Evolutionary conservation across 2,888 invertebrate species (phyloP).

Genomic region (Thymelicus acteon): DNA sequence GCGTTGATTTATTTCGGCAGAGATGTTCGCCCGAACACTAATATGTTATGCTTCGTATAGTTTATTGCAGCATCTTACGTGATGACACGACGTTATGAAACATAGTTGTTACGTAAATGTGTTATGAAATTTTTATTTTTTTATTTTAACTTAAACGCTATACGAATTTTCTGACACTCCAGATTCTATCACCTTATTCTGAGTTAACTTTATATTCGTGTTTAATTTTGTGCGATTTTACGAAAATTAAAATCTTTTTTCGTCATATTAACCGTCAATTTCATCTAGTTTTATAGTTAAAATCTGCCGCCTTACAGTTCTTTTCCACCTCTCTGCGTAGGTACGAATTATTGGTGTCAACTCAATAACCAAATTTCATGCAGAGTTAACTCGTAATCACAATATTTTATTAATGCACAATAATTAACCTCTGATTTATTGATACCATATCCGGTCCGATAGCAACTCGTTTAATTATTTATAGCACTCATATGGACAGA

Average conservation of each 20-base stretch:
- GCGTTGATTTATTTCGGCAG: conserved; percentile 2
- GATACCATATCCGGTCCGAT: background rate
- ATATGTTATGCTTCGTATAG: conserved; percentile 11
- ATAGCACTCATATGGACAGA: conserved; percentile 2
- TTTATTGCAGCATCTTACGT: conserved; percentile 8
- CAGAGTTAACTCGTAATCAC: background rate
- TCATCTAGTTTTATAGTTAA: too few relatives aligned
- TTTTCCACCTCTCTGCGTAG: too few relatives aligned
- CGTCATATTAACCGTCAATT: too few relatives aligned
- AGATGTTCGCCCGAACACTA: conserved; percentile 5
- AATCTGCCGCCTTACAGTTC: too few relatives aligned
- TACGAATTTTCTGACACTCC: too few relatives aligned
- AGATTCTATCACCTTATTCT: too few relatives aligned
- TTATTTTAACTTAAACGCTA: too few relatives aligned
- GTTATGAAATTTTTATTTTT: background rate
- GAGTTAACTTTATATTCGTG: too few relatives aligned
- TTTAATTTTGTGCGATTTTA: too few relatives aligned
- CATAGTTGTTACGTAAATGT: background rate
- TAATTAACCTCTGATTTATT: conserved; percentile 1
- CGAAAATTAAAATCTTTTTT: too few relatives aligned
- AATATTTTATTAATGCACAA: background rate
- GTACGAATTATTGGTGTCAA: too few relatives aligned
- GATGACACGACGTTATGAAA: background rate
- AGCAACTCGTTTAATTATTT: conserved; percentile 2
- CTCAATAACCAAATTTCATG: too few relatives aligned